phyloP scores from a whole-genome alignment of 1,140 invertebrate genomes.

The Drosophila cardini region DNA sequence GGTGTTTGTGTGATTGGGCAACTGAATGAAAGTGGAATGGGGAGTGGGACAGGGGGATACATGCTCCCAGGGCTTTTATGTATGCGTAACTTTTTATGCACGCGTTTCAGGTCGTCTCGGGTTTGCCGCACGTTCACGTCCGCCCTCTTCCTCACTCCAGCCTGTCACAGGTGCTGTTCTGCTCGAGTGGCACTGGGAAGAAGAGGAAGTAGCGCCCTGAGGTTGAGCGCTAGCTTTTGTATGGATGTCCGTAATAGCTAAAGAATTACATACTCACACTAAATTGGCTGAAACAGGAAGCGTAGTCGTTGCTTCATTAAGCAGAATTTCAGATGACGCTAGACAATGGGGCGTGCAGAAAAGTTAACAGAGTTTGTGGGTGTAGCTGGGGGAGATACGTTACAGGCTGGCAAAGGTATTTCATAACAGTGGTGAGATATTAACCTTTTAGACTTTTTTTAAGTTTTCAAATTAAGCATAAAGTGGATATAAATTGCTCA shows the following conservation, averaged over 20 bases:
- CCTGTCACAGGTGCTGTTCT: constrained; percentile 69
- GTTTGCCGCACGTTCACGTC: constrained; percentile 5
- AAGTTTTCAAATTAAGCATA: constrained; percentile 16
- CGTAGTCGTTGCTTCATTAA: constrained; percentile 84
- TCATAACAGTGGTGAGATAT: constrained; percentile 13
- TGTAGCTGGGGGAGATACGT: background rate
- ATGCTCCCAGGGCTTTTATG: constrained; percentile 46
- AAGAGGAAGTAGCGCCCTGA: background rate
- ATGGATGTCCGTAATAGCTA: constrained; percentile 77
- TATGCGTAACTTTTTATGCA: constrained; percentile 79
- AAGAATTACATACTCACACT: constrained; percentile 84
- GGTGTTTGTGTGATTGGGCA: constrained; percentile 53
- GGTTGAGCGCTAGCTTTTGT: constrained; percentile 3
- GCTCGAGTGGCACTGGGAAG: background rate
- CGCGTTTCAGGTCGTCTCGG: constrained; percentile 39
- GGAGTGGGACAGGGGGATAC: too few relatives aligned
- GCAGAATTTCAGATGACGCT: constrained; percentile 78
- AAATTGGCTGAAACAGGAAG: constrained; percentile 84
- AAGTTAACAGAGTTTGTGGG: background rate
- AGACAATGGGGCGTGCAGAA: constrained; percentile 42
- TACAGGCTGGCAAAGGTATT: constrained; percentile 11
- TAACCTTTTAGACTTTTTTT: background rate
- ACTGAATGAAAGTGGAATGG: background rate
- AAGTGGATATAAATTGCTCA: background rate
- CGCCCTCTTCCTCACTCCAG: constrained; percentile 10